Base-by-base conservation (phyloP, 2,888 invertebrate genomes). In the Asteroscopus sphinx region DNA sequence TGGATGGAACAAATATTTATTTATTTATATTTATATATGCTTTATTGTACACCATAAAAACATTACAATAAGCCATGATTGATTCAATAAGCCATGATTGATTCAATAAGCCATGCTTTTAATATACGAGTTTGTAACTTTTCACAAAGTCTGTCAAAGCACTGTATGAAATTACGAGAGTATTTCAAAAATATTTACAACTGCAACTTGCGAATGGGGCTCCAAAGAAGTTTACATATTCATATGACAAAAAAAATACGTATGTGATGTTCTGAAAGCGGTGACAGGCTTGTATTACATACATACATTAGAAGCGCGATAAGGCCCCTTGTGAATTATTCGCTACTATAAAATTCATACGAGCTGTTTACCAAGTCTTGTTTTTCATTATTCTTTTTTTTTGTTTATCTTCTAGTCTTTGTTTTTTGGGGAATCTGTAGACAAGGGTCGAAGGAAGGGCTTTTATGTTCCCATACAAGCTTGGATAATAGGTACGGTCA, bases 251-350 rank as follows among this genome's bases (percentile, higher is more conserved):
- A 63, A 65, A 55, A 45, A 15, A 17, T 59, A 63, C 13, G 16
- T 26, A 45, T 28, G 40, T 41, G 5, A 28, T 11, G 21, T 46
- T 16, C 32, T 45, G 51, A 16, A 28, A n/a, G 41, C 36, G 33
- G 11, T 16, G 68, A 59, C 60, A 9, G 39, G 8, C 21, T 12
- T 5, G 17, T 39, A 25, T 44, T 52, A 7, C 44, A 0, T 30
- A 36, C 61, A 39, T 64, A 53, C 30, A 59, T 59, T 67, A 44
- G 21, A 37, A 11, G 15, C 16, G n/a, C 25, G 60, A 66, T 59
- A 59, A 46, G 60, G 51, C 36, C 11, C 45, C 51, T 46, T 67
- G 41, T 67, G 51, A 67, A 63, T 67, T 49, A 63, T 51, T 63
- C 11, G 8, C 12, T 32, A 13, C 35, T 11, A 11, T 36, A 8